Evolutionary conservation across 2,113 vertebrate species (phyloP).

Genomic region (Danio rerio): GRCz12tu NC_133184.1:52595001-52595500

Average conservation of each 20-base stretch:
- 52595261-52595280: constrained; percentile 55
- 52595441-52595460: too few relatives aligned
- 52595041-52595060: not conserved
- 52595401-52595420: too few relatives aligned
- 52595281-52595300: constrained; percentile 44
- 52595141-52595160: constrained; percentile 22
- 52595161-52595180: not conserved
- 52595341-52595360: too few relatives aligned
- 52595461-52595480: too few relatives aligned
- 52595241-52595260: constrained; percentile 58
- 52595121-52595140: not conserved
- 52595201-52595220: not conserved
- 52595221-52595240: not conserved
- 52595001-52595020: too few relatives aligned
- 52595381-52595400: too few relatives aligned
- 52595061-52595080: not conserved
- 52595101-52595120: not conserved
- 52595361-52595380: too few relatives aligned
- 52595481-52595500: too few relatives aligned
- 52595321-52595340: too few relatives aligned
- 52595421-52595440: too few relatives aligned
- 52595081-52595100: not conserved
- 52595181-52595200: not conserved
- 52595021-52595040: not conserved
- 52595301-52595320: too few relatives aligned